Conservation (phyloP, 1,140 invertebrate genomes). For the Chlorops oryzae region DNA sequence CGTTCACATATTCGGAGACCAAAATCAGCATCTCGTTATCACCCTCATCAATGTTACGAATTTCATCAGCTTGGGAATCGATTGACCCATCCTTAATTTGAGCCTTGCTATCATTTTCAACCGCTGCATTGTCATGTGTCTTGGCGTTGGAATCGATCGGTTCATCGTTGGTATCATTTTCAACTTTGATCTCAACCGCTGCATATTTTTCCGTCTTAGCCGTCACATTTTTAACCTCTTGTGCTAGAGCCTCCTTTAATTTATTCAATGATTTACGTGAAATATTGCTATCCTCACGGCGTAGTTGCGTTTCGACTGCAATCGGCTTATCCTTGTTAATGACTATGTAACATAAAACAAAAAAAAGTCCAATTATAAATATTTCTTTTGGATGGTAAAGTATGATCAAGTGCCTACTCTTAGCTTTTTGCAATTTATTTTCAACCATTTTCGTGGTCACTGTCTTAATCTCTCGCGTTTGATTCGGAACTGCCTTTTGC, state of each 20-base stretch:
- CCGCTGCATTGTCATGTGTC: too few relatives aligned
- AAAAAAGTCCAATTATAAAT: too few relatives aligned
- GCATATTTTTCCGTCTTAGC: constrained; percentile 9
- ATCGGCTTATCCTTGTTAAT: not conserved
- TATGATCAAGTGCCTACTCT: constrained; percentile 6
- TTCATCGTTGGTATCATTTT: too few relatives aligned
- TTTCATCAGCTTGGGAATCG: constrained; percentile 7
- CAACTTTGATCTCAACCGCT: constrained; percentile 1
- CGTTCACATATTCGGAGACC: constrained; percentile 73
- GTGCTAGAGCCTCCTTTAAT: constrained; percentile 29
- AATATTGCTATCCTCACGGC: constrained; percentile 42
- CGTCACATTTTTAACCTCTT: constrained; percentile 19
- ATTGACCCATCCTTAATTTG: not conserved
- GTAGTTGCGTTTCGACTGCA: constrained; percentile 14
- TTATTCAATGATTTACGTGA: constrained; percentile 38
- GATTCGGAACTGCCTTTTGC: too few relatives aligned
- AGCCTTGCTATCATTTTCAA: not conserved
- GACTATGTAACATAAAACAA: too few relatives aligned
- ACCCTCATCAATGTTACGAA: constrained; percentile 66
- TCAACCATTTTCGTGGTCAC: constrained; percentile 22
- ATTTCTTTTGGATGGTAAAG: too few relatives aligned
- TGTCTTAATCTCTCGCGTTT: constrained; percentile 16
- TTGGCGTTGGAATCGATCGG: not conserved
- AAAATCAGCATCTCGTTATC: constrained; percentile 67
- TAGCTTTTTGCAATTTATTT: constrained; percentile 14